Percentiles rank a stretch among this genome's conserved stretches.
Conservation (phyloP, 2,113 vertebrate species). For the Mionectes macconnelli region DNA sequence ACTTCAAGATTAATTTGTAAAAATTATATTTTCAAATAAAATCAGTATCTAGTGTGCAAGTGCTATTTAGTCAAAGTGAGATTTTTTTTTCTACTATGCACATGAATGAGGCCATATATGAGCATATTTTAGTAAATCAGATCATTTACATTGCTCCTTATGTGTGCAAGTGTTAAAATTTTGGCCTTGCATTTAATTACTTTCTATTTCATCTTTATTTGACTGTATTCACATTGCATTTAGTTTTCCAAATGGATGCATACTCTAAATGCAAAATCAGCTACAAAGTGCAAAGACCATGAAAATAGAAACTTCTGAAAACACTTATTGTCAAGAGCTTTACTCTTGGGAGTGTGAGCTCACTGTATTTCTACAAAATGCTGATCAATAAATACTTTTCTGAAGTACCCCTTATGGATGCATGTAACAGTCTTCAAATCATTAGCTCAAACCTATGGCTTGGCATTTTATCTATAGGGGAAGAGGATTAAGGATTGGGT, state of each 20-base stretch:
- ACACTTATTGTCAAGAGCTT: not conserved
- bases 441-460: not conserved
- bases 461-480: not conserved
- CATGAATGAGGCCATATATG: not conserved
- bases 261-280: not conserved
- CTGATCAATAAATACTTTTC: not conserved
- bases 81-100: not conserved
- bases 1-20: not conserved
- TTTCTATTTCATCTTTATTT: not conserved
- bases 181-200: not conserved
- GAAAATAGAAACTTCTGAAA: not conserved
- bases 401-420: not conserved
- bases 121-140: not conserved
- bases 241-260: not conserved
- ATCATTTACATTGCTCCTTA: not conserved
- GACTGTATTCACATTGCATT: not conserved
- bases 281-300: not conserved
- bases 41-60: not conserved
- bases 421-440: rapidly evolving
- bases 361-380: not conserved
- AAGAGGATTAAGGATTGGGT: not conserved
- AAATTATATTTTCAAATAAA: not conserved
- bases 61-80: not conserved
- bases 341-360: not conserved
- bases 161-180: not conserved